Evolutionary conservation across 2,888 invertebrate species (phyloP).

Genomic region (Clunio marinus): DNA sequence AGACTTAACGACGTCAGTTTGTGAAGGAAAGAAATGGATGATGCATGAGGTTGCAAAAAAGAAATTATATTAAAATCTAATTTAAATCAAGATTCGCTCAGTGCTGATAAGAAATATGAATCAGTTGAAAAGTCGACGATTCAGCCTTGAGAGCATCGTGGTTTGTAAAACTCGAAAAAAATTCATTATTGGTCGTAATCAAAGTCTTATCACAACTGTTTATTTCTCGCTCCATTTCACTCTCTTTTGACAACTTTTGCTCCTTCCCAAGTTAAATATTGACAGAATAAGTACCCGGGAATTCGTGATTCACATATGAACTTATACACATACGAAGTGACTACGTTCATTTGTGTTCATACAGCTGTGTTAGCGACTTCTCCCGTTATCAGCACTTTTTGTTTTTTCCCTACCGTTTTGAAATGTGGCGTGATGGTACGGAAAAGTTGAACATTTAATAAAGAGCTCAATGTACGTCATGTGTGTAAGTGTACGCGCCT

Average conservation of each 20-base stretch:
- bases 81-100: slow-evolving; percentile 30
- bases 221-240: slow-evolving; percentile 16
- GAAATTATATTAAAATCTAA: slow-evolving; percentile 26
- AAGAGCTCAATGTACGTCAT: slow-evolving; percentile 2
- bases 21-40: slow-evolving; percentile 26
- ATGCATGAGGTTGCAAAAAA: slow-evolving; percentile 17
- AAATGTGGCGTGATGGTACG: slow-evolving; percentile 36
- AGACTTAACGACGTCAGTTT: slow-evolving; percentile 29
- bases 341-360: too few relatives aligned
- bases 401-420: neutral
- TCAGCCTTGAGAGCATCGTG: neutral
- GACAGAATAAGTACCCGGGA: slow-evolving; percentile 12
- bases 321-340: too few relatives aligned
- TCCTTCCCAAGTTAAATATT: slow-evolving; percentile 36
- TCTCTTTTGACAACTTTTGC: neutral
- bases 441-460: neutral
- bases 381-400: slow-evolving; percentile 32
- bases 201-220: slow-evolving; percentile 6
- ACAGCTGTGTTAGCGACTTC: slow-evolving; percentile 21
- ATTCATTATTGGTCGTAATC: neutral
- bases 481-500: neutral
- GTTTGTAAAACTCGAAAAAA: neutral
- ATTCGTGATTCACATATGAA: slow-evolving; percentile 35
- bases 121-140: neutral
- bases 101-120: neutral